Base-by-base conservation (phyloP, 2,888 invertebrate species). In the Eupithecia pulchellata region DNA sequence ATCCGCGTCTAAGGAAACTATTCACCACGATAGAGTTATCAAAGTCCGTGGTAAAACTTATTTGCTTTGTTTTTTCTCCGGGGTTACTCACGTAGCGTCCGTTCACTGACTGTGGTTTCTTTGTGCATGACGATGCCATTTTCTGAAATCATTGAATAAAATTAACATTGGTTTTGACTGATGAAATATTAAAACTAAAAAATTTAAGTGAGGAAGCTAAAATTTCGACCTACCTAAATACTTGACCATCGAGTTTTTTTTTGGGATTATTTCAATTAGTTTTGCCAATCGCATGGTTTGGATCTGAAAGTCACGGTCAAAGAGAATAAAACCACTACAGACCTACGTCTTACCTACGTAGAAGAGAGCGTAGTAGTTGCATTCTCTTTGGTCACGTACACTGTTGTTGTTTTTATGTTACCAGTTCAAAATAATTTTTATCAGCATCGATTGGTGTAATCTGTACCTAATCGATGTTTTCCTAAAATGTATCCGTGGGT, bases 91-190 rank as follows among this genome's bases (percentile, higher is more conserved):
- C 65, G n/a, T 78, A 32, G 11, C 81, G 79, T 67, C 78, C 75
- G 34, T 57, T 73, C 17, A 75, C 97, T 13, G 66, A 63, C 9
- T 97, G 97, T 58, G 98, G 88, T 91, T 98, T 98, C 85, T 98
- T 88, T 52, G 39, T 36, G 11, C 69, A 52, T 63, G 66, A 64
- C 9, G 74, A 60, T 9, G 69, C 66, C 77, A 75, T 75, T 20
- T 63, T 36, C 67, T 70, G 64, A 58, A 72, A 68, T 34, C 58
- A 60, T 32, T 32, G 9, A 32, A 11, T 9, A 32, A 29, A 60
- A 11, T 6, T 32, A 4, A 60, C 17, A n/a, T 14, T 30, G 6
- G 0, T n/a, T 2, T 6, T 58, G 17, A 8, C 20, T 3, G 17
- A 17, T 17, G 17, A 60, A 69, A 62, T 42, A 32, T 17, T 9